Percentiles rank a stretch among this genome's conserved stretches.
phyloP scores from a whole-genome alignment of 2,113 vertebrate genomes.

The Peromyscus polionotus region DNA sequence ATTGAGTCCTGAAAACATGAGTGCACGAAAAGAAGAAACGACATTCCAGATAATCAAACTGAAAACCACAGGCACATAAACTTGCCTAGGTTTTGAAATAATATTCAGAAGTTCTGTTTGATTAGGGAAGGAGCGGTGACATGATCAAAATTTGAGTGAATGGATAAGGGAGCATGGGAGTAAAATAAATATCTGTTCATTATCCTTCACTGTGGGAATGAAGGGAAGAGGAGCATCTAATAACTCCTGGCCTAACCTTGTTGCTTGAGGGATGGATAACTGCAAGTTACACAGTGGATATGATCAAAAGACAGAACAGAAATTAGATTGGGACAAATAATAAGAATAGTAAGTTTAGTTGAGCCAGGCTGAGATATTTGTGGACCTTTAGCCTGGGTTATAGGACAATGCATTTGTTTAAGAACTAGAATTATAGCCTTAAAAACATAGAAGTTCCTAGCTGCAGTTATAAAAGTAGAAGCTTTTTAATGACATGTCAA shows the following conservation, averaged over 20 bases:
- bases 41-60: not conserved
- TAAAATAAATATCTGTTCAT: conserved; percentile 21
- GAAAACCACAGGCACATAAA: not conserved
- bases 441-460: not conserved
- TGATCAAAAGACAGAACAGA: not conserved
- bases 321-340: conserved; percentile 21
- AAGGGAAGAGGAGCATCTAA: not conserved
- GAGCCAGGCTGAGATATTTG: not conserved
- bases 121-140: not conserved
- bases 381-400: not conserved
- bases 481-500: not conserved
- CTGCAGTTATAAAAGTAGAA: not conserved
- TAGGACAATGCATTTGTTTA: not conserved
- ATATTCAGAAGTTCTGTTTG: not conserved
- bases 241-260: not conserved
- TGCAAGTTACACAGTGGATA: not conserved
- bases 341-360: conserved; percentile 1
- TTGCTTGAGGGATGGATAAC: not conserved
- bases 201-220: not conserved
- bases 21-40: not conserved
- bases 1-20: not conserved
- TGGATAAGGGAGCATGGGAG: not conserved
- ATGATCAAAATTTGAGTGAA: not conserved
- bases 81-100: not conserved
- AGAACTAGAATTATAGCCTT: not conserved